A percentile compares a stretch with the other conserved stretches of the same genome.
These are phyloP conservation scores for Asarcornis scutulata DNA, from an alignment of 2,113 vertebrate genomes.

Conservation along the genomic window DNA sequence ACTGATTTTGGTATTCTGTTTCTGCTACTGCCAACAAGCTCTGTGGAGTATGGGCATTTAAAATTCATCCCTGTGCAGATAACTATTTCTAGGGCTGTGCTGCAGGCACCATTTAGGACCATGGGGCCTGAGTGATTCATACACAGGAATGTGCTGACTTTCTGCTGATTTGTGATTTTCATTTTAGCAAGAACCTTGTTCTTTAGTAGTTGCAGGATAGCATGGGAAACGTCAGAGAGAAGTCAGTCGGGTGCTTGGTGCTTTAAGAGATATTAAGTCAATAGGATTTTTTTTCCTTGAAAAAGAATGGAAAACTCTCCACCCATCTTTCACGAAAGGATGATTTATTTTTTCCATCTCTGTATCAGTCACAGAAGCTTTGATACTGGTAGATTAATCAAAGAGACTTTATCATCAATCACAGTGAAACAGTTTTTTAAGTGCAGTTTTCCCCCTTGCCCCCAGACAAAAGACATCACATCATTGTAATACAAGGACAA, in stretches of 20 bases:
- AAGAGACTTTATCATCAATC: slow-evolving; percentile 44
- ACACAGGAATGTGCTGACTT: background rate
- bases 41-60: background rate
- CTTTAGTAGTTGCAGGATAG: background rate
- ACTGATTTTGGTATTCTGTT: background rate
- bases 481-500: background rate
- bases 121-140: background rate
- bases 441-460: background rate
- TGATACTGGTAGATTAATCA: slow-evolving; percentile 24
- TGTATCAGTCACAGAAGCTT: slow-evolving; percentile 4
- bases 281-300: background rate
- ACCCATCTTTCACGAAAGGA: slow-evolving; percentile 28
- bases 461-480: background rate
- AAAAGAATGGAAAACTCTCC: slow-evolving; percentile 41
- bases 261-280: background rate
- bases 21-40: background rate
- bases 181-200: background rate
- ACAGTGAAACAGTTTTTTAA: background rate
- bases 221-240: background rate
- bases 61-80: background rate
- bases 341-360: slow-evolving; percentile 32
- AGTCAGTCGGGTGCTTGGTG: background rate
- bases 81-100: background rate
- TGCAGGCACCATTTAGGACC: background rate
- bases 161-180: background rate